Base-by-base conservation (phyloP, 2,888 invertebrate species). In the Sialis lutaria region DNA sequence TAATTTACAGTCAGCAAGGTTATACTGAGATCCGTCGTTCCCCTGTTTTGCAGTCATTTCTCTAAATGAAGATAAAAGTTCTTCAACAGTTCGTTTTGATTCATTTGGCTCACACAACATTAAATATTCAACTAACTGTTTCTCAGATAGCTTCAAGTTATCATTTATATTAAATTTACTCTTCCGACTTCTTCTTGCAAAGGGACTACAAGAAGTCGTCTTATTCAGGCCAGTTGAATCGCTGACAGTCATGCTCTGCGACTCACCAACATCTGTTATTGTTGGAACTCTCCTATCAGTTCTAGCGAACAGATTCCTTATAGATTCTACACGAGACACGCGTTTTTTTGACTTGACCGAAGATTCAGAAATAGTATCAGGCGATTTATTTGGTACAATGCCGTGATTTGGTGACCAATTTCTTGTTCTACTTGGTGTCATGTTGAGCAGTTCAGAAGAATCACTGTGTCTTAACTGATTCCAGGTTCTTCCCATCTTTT, bases 401-500 rank as follows among this genome's bases (percentile, higher is more conserved):
- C 22, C 22, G 34, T 60, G 58, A 49, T 63, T 60, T 4, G 69
- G 70, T 33, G 69, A 67, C 68, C 68, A 69, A 48, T 62, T 58
- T n/a, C 67, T 62, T 48, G 64, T 60, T 50, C 65, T 57, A 40
- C 64, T 60, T 9, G 65, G 58, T 2, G 66, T 62, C 12, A 61
- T 61, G 6, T 67, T 59, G 31, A 73, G 59, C 49, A 70, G 58
- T 55, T 77, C 76, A 2, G 70, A 67, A 40, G 74, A 74, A 53
- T 76, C 74, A 47, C 72, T 69, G 48, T 73, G 64, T 56, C 71
- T 74, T 49, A 77, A 58, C 54, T 74, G 72, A 50, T 75, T 75
- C 72, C 74, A 74, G 60, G 72, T 73, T 55, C 67, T 67, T 42
- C 75, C 75, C 51, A 73, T 71, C 60, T 69, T 71, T 55, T 67